These are phyloP conservation scores for Burhinus bistriatus DNA, from an alignment of 2,113 vertebrate genomes.

Conservation along the genomic window DNA sequence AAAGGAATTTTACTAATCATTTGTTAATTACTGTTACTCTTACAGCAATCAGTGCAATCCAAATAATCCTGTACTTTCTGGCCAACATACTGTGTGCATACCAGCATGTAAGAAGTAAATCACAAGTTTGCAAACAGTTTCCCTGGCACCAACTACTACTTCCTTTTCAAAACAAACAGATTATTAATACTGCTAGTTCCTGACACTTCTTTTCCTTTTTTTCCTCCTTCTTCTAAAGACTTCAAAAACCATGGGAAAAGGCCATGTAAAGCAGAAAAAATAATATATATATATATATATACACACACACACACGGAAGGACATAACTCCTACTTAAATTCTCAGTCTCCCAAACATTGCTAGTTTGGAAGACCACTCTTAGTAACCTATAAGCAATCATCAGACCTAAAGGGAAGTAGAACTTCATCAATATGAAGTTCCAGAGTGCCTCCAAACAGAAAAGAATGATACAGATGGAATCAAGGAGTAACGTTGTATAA, in stretches of 20 bases:
- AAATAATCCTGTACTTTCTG: background rate
- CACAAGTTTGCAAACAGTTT: background rate
- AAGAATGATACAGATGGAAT: background rate
- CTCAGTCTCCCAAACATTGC: background rate
- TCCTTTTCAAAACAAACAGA: background rate
- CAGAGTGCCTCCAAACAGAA: background rate
- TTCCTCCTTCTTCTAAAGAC: background rate
- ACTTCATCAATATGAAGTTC: background rate
- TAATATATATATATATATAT: too few species aligned
- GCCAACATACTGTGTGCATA: background rate
- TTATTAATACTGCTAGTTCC: background rate
- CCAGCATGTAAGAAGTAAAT: background rate
- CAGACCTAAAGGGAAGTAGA: background rate
- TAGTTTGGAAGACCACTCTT: background rate
- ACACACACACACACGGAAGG: background rate
- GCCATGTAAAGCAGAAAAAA: background rate
- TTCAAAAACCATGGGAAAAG: background rate
- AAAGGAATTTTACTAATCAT: background rate
- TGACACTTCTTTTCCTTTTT: background rate
- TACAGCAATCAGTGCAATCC: background rate
- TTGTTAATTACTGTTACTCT: background rate
- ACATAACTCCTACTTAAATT: background rate
- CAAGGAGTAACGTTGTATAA: background rate
- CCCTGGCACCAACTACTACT: background rate
- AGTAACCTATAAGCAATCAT: background rate